These are phyloP conservation scores for Schizopygopsis pylzovi DNA, from an alignment of 2,797 vertebrate genomes.

Conservation along the genomic window DNA sequence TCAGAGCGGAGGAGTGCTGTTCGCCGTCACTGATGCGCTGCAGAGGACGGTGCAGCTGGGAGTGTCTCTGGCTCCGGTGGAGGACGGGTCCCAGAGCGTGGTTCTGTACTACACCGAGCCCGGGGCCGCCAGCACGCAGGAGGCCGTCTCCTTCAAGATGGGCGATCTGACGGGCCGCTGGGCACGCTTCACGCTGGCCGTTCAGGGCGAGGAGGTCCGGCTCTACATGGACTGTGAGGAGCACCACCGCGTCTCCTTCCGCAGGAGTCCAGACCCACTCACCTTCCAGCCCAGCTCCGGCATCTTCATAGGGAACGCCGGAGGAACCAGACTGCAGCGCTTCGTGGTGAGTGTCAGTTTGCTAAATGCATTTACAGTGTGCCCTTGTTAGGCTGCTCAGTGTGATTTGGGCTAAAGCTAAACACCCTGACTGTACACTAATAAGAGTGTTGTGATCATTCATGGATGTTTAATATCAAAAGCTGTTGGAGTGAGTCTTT, in stretches of 20 bases:
- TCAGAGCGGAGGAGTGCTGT: slow-evolving; percentile 83
- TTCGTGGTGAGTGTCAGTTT: slow-evolving; percentile 81
- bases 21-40: slow-evolving; percentile 89
- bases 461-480: not conserved
- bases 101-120: slow-evolving; percentile 91
- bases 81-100: slow-evolving; percentile 86
- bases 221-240: slow-evolving; percentile 95
- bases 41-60: slow-evolving; percentile 92
- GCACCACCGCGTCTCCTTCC: slow-evolving; percentile 81
- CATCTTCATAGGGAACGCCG: slow-evolving; percentile 93
- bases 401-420: not conserved
- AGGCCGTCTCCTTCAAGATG: slow-evolving; percentile 90
- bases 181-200: slow-evolving; percentile 85
- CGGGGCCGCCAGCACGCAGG: slow-evolving; percentile 77
- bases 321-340: slow-evolving; percentile 85
- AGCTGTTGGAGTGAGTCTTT: not conserved
- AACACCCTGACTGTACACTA: too few relatives aligned
- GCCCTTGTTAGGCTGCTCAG: not conserved
- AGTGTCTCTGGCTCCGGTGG: slow-evolving; percentile 83
- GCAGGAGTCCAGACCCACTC: slow-evolving; percentile 78
- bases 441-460: not conserved
- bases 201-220: slow-evolving; percentile 83
- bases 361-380: not conserved
- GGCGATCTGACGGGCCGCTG: slow-evolving; percentile 89
- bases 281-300: slow-evolving; percentile 89